Evolutionary conservation across 2,888 invertebrate genomes (phyloP).

Genomic region (Subacronicta megacephala): DNA sequence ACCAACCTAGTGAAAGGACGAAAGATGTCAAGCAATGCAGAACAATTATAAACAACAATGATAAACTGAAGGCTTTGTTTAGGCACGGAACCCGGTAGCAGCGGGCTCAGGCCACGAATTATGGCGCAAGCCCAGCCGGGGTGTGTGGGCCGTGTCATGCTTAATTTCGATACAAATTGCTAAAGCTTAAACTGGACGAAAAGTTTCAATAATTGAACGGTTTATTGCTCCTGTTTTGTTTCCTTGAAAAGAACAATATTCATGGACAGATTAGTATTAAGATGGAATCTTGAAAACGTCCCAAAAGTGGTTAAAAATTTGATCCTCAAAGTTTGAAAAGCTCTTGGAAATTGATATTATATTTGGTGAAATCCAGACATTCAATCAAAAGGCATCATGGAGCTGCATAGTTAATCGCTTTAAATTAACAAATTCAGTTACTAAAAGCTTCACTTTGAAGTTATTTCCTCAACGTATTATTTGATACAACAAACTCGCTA

Average conservation of each 20-base stretch:
- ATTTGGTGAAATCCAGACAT: too few species aligned
- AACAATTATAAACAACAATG: slow-evolving; percentile 64
- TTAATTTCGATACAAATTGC: slow-evolving; percentile 57
- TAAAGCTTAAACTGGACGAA: slow-evolving; percentile 49
- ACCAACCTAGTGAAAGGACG: slow-evolving; percentile 59
- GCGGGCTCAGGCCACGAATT: slow-evolving; percentile 49
- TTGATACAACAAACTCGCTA: slow-evolving; percentile 4
- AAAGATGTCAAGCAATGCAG: slow-evolving; percentile 57
- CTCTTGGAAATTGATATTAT: too few species aligned
- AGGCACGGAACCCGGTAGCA: slow-evolving; percentile 67
- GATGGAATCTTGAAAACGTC: too few species aligned
- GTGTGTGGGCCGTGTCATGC: slow-evolving; percentile 57
- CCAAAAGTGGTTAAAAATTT: too few species aligned
- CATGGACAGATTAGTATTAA: too few species aligned
- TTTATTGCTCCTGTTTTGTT: slow-evolving; percentile 20
- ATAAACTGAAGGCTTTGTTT: slow-evolving; percentile 61
- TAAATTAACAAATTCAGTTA: too few species aligned
- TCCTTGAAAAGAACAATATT: too few species aligned
- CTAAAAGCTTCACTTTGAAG: too few species aligned
- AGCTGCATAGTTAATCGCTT: too few species aligned
- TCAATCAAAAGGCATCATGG: too few species aligned
- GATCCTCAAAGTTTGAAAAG: too few species aligned
- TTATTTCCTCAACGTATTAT: slow-evolving; percentile 1
- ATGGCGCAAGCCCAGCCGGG: slow-evolving; percentile 52
- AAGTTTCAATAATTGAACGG: slow-evolving; percentile 41